Evolutionary conservation across 1,140 invertebrate species (phyloP).

Genomic region (Kradibia gibbosae): DNA sequence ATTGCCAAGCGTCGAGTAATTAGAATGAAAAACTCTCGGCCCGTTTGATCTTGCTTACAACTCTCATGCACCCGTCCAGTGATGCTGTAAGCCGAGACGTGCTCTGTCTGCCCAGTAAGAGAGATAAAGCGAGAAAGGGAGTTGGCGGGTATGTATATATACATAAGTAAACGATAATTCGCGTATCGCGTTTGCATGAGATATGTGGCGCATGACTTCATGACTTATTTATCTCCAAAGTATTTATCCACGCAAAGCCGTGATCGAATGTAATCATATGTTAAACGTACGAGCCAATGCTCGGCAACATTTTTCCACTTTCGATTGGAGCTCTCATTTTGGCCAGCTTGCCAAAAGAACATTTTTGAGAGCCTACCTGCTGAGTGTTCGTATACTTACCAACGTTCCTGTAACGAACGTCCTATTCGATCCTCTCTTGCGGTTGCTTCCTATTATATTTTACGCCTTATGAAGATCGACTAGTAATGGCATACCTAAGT

Average conservation of each 20-base stretch:
- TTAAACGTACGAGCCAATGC: too few species aligned
- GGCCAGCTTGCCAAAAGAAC: too few species aligned
- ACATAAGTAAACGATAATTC: slow-evolving; percentile 2
- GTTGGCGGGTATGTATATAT: neutral
- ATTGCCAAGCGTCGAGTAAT: slow-evolving; percentile 61
- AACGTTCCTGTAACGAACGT: neutral
- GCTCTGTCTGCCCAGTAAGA: slow-evolving; percentile 26
- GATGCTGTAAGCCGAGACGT: slow-evolving; percentile 57
- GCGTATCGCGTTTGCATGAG: slow-evolving; percentile 58
- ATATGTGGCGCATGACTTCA: slow-evolving; percentile 65
- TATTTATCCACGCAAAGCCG: neutral
- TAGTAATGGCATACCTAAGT: neutral
- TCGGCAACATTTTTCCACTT: too few species aligned
- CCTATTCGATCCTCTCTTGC: too few species aligned
- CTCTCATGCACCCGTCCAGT: slow-evolving; percentile 50
- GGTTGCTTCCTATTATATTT: too few species aligned
- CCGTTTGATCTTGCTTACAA: slow-evolving; percentile 63
- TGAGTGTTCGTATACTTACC: neutral
- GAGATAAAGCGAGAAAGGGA: neutral
- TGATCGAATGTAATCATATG: neutral
- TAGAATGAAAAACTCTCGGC: slow-evolving; percentile 69
- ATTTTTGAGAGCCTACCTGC: neutral
- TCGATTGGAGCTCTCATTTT: too few species aligned
- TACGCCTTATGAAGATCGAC: neutral
- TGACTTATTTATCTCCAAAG: slow-evolving; percentile 64